phyloP scores from a whole-genome alignment of 2,113 vertebrate genomes.

The Pseudorasbora parva region DNA sequence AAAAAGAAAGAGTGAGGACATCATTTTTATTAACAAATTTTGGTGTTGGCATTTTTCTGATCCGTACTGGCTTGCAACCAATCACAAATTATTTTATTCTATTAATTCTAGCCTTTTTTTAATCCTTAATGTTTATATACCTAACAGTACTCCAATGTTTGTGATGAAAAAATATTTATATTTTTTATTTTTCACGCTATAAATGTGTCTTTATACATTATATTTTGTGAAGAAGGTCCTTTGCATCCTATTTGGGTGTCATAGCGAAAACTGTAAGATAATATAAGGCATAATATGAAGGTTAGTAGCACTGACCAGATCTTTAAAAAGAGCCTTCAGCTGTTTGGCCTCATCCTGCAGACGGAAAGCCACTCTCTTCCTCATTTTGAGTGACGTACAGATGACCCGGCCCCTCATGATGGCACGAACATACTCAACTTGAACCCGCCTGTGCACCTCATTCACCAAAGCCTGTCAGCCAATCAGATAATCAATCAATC shows the following conservation, averaged over 20 bases:
- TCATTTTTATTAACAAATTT: background rate
- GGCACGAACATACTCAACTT: constrained; percentile 85
- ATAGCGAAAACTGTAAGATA: background rate
- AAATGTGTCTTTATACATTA: background rate
- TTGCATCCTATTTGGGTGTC: background rate
- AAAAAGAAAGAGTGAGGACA: constrained; percentile 6
- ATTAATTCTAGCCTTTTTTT: too few species aligned
- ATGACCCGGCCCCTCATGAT: constrained; percentile 84
- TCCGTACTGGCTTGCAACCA: background rate
- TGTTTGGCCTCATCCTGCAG: constrained; percentile 86
- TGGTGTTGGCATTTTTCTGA: background rate
- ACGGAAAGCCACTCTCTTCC: constrained; percentile 83
- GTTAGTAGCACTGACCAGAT: constrained; percentile 79
- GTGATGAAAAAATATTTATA: background rate
- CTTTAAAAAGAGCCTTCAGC: constrained; percentile 86
- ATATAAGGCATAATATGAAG: background rate
- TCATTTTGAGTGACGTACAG: constrained; percentile 85
- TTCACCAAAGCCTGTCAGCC: constrained; percentile 80
- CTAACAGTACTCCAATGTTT: background rate
- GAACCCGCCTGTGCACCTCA: constrained; percentile 85
- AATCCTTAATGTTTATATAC: background rate
- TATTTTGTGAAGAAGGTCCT: background rate
- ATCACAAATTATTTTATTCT: background rate
- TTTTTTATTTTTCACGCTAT: too few species aligned
- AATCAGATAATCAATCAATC: background rate